Base-by-base conservation (phyloP, 2,888 invertebrate species). In the Parthenolecanium corni region DNA sequence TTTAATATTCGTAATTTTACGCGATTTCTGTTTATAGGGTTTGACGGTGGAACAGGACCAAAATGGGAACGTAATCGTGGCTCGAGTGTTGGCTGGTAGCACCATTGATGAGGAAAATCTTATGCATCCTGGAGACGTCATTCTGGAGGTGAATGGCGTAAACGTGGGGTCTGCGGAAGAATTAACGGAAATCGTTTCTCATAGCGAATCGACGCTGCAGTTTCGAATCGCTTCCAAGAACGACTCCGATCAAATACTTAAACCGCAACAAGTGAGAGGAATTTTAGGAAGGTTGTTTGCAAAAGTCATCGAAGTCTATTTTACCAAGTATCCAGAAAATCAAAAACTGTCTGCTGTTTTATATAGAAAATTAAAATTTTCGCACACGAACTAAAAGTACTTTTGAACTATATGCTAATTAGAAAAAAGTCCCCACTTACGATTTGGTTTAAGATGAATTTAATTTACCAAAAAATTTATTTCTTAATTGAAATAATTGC, bases 131-230 rank as follows among this genome's bases (percentile, higher is more conserved):
- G 97, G 97, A 14, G 98, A 98, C 77, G 88, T 92, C 18, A 87
- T 98, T 64, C 77, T 92, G 64, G 96, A 96, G 76, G 92, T 96
- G 2, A 96, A 97, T 72, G 92, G 91, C 18, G 80, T 84, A 2
- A 79, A 82, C 2, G 90, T 97, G 18, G 81, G 81, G 66, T 83
- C 88, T 0, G 90, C 95, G 0, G 90, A 93, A 69, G 90, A 94
- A 71, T 79, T 97, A 47, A 90, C 92, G 73, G 82, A 84, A 61
- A 86, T 91, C 70, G 89, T 95, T 49, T 83, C 85, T 3, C 84
- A 85, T 66, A 84, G 89, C 25, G 86, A 86, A 70, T 92, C 92
- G 69, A 85, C 89, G 69, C 82, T 95, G 9, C 88, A 88, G 3
- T 76, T 94, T 61, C 92, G 92, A 80, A 84, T 95, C 64, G 85